Base-by-base conservation (phyloP, 2,113 vertebrate genomes). In the Amphiprion ocellaris region DNA sequence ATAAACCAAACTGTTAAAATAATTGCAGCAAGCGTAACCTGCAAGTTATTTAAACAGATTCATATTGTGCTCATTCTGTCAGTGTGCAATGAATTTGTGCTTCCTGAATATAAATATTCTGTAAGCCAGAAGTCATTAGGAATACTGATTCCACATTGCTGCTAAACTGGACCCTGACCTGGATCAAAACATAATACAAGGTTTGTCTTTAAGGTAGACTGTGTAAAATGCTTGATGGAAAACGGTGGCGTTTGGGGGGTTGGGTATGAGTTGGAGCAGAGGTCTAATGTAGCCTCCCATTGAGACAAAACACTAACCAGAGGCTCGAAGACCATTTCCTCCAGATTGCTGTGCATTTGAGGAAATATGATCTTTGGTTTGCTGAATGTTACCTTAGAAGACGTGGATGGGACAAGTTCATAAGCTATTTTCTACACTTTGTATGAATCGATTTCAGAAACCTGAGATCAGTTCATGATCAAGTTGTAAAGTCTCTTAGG, bases 231-330 rank as follows among this genome's bases (percentile, higher is more conserved):
- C 46, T 52, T 71, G 24, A 37, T 37, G 33, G 33, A 30, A 30
- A 30, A 30, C 30, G 1, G 30, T 30, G 30, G 30, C 30, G 6
- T 46, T 58, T 44, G 15, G 5, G 44, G 74, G 63, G 55, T 14
- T 23, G 50, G 71, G 66, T 41, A 70, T 16, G 24, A 64, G 56
- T 23, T 59, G 26, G 47, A 69, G 58, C 37, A 53, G 62, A 50
- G 59, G 46, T 79, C 56, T 63, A 60, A 59, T 65, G 50, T 69
- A 47, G 69, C 52, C 61, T 71, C 86, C 87, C 77, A 78, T 74
- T 79, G 84, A 84, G 84, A 74, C 65, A 62, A 85, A 91, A 92
- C 91, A 89, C 68, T 73, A 87, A 85, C 65, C 91, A 90, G 90
- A 79, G 79, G 62, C 73, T 19, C 74, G 10, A 1, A 30, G 56